Base-by-base conservation (phyloP, 2,113 vertebrate species). In the Hemicordylus capensis region DNA sequence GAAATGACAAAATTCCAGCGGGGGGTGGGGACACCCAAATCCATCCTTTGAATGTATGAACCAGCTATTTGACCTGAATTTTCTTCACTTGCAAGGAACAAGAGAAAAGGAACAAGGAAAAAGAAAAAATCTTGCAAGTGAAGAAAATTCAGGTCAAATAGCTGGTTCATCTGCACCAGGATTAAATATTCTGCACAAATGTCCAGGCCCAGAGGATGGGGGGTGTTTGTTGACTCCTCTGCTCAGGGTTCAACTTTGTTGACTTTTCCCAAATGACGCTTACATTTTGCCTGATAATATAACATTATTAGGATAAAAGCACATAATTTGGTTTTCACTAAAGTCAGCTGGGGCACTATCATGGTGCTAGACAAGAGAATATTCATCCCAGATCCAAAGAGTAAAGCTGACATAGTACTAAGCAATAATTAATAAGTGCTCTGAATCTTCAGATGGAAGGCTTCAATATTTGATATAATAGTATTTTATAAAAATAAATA, bases 401-500 rank as follows among this genome's bases (percentile, higher is more conserved):
- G 79, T 44, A 89, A 63, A 89, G 84, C 3, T 78, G 44, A 48
- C 48, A 66, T 20, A 72, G 39, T 76, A 48, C 46, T 87, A 17
- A 44, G 42, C 0, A 1, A 31, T 63, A 26, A 87, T 66, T 75
- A 87, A 88, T 85, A 76, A 73, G 51, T 66, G 26, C 4, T 56
- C 1, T 74, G 44, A 31, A 51, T 59, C 48, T 85, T 73, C n/a
- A 85, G 14, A 26, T 14, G 63, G 75, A 75, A 61, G 87, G n/a
- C 11, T 59, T 86, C 48, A 85, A 44, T 1, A 7, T n/a, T n/a
- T n/a, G n/a, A n/a, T n/a, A n/a, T n/a, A n/a, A n/a, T n/a, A n/a
- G n/a, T n/a, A 11, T 85, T 90, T 56, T 34, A 63, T 20, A 85
- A 87, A 64, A 6, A 83, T 11, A 84, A 37, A n/a, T n/a, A n/a